phyloP scores from a whole-genome alignment of 2,113 vertebrate genomes.

The Eptesicus fuscus region DNA sequence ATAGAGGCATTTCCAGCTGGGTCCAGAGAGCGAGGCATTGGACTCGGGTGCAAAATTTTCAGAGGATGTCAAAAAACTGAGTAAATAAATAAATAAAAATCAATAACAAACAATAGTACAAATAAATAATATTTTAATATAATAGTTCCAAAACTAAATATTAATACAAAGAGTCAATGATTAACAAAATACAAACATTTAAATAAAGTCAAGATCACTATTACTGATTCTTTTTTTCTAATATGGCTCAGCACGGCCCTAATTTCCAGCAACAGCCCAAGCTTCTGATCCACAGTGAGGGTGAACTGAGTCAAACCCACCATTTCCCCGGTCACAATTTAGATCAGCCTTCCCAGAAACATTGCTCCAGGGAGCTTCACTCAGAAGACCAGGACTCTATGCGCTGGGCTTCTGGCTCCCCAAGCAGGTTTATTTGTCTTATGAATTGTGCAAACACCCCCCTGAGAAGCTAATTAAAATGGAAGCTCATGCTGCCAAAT shows the following conservation, averaged over 20 bases:
- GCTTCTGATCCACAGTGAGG: not conserved
- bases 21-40: not conserved
- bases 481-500: constrained; percentile 41
- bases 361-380: not conserved
- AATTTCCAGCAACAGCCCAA: not conserved
- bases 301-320: not conserved
- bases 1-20: not conserved
- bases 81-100: not conserved
- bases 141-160: constrained; percentile 6
- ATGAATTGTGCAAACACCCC: constrained; percentile 54
- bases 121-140: not conserved
- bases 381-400: not conserved
- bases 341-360: constrained; percentile 45
- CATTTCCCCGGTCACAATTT: not conserved
- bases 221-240: not conserved
- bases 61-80: not conserved
- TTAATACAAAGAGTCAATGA: not conserved
- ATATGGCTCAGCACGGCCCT: not conserved
- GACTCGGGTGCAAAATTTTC: not conserved
- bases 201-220: not conserved
- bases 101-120: not conserved
- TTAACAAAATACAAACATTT: not conserved
- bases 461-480: constrained; percentile 70
- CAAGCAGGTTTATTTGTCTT: constrained; percentile 33
- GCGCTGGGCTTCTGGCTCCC: not conserved